Base-by-base conservation (phyloP, 2,888 invertebrate genomes). In the Acrocyrtus sp. region DNA sequence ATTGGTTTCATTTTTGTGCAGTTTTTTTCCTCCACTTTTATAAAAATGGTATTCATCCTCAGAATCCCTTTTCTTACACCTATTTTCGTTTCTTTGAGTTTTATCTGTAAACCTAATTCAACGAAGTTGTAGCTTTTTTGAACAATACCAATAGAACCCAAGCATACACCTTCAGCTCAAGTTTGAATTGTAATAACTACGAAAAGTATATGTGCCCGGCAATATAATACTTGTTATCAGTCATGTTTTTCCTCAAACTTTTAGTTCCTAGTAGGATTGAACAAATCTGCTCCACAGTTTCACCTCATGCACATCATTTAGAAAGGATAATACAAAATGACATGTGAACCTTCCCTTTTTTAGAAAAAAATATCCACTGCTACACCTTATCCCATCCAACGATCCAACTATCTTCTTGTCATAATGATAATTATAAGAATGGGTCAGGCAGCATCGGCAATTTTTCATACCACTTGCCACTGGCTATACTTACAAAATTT, bases 321-420 rank as follows among this genome's bases (percentile, higher is more conserved):
- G 8, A 26, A 21, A 39, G 57, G 26, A 70, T 63, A 72, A 72
- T 65, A 43, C n/a, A 51, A 54, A 63, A 50, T 72, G 70, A 72
- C 70, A 72, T 34, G 70, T 72, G 56, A 72, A 63, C 70, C 70
- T 72, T 63, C 63, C 70, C 45, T 54, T 41, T 68, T 70, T 58
- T 51, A 43, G 43, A 24, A 58, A 63, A 62, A 50, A n/a, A n/a
- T n/a, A n/a, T n/a, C n/a, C n/a, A n/a, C n/a, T n/a, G n/a, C n/a
- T 63, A 57, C 48, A 72, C 34, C 68, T 58, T 72, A 63, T 41
- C 61, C 54, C 48, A 47, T n/a, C n/a, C n/a, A n/a, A n/a, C n/a
- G n/a, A n/a, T n/a, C n/a, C n/a, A n/a, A n/a, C n/a, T n/a, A n/a
- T n/a, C 56, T 24, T 51, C 67, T 63, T 72, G 57, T 63, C 63